A percentile compares a stretch with the other conserved stretches of the same genome.
Evolutionary conservation across 1,140 invertebrate genomes (phyloP).

Genomic region (Zelostemma sp.): DNA sequence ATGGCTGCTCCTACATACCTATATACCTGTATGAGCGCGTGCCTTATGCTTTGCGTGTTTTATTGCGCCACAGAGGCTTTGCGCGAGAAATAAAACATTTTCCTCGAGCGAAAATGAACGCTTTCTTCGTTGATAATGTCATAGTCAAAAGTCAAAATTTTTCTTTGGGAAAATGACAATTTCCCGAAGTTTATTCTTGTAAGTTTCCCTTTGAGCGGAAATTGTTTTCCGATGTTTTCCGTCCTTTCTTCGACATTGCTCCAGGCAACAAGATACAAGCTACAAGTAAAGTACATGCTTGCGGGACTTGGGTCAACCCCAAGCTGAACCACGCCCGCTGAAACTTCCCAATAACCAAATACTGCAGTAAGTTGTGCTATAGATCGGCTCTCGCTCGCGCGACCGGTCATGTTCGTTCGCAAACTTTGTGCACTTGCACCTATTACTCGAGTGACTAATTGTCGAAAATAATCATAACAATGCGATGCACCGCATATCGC

Average conservation of each 20-base stretch:
- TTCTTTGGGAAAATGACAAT: no score
- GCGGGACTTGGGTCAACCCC: neutral
- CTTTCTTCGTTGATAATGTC: no score
- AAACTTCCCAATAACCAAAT: constrained; percentile 1
- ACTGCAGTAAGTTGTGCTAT: neutral
- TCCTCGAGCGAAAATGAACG: neutral
- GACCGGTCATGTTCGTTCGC: neutral
- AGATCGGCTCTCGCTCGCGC: neutral
- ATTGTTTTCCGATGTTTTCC: neutral
- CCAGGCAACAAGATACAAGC: neutral
- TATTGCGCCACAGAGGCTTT: neutral
- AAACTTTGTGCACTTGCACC: neutral
- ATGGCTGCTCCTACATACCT: constrained; percentile 1
- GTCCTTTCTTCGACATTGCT: neutral
- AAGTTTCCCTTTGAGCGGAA: neutral
- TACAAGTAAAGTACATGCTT: constrained; percentile 3
- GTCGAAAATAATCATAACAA: neutral
- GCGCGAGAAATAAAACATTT: neutral
- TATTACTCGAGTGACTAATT: constrained; percentile 1
- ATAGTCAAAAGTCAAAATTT: no score
- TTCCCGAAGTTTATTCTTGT: no score
- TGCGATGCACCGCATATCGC: no score
- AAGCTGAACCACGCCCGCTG: neutral
- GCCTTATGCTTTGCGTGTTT: no score
- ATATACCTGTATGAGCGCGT: neutral